phyloP scores from a whole-genome alignment of 2,797 vertebrate species.

The Clamator glandarius region DNA sequence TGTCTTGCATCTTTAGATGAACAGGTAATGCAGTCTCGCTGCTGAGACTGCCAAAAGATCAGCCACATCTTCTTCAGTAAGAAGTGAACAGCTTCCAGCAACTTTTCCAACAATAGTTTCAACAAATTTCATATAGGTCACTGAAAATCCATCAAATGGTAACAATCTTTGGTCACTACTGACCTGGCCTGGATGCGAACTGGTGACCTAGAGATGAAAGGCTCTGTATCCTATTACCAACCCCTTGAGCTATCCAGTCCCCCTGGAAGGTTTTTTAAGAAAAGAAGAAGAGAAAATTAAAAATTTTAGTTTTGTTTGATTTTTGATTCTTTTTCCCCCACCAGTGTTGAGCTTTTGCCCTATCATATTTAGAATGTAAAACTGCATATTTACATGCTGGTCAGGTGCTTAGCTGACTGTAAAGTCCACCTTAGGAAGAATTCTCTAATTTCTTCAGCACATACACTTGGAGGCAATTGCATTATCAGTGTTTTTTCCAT shows the following conservation, averaged over 20 bases:
- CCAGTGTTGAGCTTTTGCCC: not conserved
- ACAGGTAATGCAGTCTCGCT: not conserved
- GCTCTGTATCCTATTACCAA: constrained; percentile 72
- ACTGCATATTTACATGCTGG: not conserved
- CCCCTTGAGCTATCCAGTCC: constrained; percentile 71
- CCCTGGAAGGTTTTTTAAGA: constrained; percentile 69
- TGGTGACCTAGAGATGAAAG: constrained; percentile 75
- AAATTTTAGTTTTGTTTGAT: constrained; percentile 28
- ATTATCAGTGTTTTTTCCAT: not conserved
- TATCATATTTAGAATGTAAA: not conserved
- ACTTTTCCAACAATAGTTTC: constrained; percentile 31
- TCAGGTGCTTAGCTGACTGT: not conserved
- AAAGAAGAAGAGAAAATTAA: constrained; percentile 73
- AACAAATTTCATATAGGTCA: constrained; percentile 51
- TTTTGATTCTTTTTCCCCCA: not conserved
- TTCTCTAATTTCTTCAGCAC: not conserved
- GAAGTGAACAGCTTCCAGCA: constrained; percentile 29
- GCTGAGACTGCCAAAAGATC: not conserved
- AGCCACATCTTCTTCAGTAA: constrained; percentile 2
- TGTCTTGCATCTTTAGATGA: not conserved
- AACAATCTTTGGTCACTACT: constrained; percentile 72
- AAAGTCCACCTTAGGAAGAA: not conserved
- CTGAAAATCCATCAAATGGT: constrained; percentile 57
- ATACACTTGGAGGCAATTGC: not conserved
- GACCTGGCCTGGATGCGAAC: constrained; percentile 71